Percentiles rank a stretch among this genome's conserved stretches.
Evolutionary conservation across 2,797 vertebrate species (phyloP).

Genomic region (Acanthopagrus latus): DNA sequence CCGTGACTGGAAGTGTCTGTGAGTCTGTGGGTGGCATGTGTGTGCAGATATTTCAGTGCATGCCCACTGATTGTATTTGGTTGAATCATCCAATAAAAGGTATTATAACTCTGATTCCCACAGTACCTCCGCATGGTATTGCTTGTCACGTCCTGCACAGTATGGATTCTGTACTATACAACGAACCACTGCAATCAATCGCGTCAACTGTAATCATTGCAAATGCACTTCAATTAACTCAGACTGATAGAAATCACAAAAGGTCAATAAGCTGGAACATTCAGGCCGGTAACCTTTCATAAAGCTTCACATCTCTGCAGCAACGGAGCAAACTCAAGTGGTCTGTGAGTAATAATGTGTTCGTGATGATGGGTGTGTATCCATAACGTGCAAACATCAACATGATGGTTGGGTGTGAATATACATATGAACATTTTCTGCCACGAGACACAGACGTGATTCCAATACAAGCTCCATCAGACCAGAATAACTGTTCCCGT

Average conservation of each 20-base stretch:
- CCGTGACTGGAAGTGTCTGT: constrained; percentile 20
- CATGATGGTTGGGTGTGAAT: not conserved
- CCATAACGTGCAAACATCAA: not conserved
- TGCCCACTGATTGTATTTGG: constrained; percentile 20
- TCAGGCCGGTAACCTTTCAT: not conserved
- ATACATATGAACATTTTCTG: not conserved
- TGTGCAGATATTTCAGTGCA: constrained; percentile 28
- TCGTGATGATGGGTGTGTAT: not conserved
- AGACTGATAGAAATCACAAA: not conserved
- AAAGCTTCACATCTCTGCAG: not conserved
- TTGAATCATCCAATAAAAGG: constrained; percentile 32
- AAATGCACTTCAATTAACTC: not conserved
- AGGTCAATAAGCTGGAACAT: not conserved
- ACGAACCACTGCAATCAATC: not conserved
- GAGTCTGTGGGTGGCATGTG: constrained; percentile 19
- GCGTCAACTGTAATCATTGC: not conserved
- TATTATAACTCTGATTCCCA: constrained; percentile 7
- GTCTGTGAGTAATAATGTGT: not conserved
- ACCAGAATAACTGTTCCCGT: no score
- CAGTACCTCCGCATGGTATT: not conserved
- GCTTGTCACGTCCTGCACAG: constrained; percentile 2
- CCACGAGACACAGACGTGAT: no score
- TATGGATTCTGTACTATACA: not conserved
- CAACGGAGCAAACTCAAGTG: not conserved
- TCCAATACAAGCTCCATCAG: no score